Conservation (phyloP, 1,140 invertebrate genomes). For the Sarcophaga peregrina region DNA sequence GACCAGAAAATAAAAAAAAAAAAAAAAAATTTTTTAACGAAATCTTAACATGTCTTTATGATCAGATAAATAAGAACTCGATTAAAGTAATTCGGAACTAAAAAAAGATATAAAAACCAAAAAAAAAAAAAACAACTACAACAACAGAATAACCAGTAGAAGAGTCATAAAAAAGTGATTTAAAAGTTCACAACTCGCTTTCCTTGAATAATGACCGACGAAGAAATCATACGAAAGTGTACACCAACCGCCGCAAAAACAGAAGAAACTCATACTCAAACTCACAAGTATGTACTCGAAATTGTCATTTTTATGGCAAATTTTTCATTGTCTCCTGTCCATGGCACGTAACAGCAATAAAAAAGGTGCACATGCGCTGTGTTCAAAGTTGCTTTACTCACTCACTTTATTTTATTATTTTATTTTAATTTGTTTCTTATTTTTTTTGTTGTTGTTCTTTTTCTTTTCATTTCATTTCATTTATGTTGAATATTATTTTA, state of each 20-base stretch:
- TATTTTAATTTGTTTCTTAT: neutral
- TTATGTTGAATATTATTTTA: neutral
- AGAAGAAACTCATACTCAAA: neutral
- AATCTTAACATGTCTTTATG: conserved; percentile 10
- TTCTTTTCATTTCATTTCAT: neutral
- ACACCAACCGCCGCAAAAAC: neutral
- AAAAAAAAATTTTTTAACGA: too few species aligned
- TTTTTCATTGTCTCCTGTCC: conserved; percentile 56
- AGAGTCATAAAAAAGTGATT: conserved; percentile 32
- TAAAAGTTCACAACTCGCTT: conserved; percentile 31
- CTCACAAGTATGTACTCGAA: neutral
- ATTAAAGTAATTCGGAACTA: conserved; percentile 37
- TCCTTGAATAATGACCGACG: conserved; percentile 18
- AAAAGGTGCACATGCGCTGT: conserved; percentile 57
- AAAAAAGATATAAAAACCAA: conserved; percentile 5
- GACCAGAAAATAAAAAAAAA: neutral
- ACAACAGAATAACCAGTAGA: neutral
- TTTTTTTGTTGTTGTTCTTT: conserved; percentile 11
- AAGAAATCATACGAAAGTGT: neutral
- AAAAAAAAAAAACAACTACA: neutral
- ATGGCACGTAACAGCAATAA: conserved; percentile 62
- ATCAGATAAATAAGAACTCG: conserved; percentile 32
- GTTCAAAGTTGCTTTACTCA: conserved; percentile 44
- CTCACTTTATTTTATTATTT: neutral
- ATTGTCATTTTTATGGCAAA: conserved; percentile 63